Base-by-base conservation (phyloP, 1,140 invertebrate species). In the Cylas formicarius region DNA sequence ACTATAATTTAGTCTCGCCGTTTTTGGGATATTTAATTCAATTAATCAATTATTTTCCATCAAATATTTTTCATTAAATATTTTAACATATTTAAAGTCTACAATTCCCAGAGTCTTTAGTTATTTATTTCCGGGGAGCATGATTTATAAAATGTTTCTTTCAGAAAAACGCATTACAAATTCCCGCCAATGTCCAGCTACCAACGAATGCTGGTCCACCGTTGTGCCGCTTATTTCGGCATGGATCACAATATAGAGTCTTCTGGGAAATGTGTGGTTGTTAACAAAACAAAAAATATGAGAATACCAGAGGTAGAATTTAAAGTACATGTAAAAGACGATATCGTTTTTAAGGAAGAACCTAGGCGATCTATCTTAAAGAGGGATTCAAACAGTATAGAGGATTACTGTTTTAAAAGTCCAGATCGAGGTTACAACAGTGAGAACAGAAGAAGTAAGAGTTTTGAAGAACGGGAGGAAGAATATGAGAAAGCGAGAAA, bases 201-300 rank as follows among this genome's bases (percentile, higher is more conserved):
- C 70, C 89, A 94, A 54, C 75, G 91, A 21, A 94, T 97, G 90
- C 67, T 97, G 48, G 89, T 95, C 4, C 92, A 96, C 70, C 80
- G 91, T 17, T 86, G 90, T 26, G 89, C 91, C 2, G 87, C 89
- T 26, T 90, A 86, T 60, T 95, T 94, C 67, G 88, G 90, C 28
- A 81, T 97, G 71, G 89, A 93, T 43, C 92, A 96, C 65, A 93
- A 93, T 64, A 82, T 95, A 16, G 91, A 96, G 69, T 76, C 80
- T 52, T 81, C 82, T 21, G 89, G 89, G 34, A 82, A 82, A 53
- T 80, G 80, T 52, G 90, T 97, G 1, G 78, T 92, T 41, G 87
- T 93, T 0, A 87, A 79, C 57, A 76, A 75, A 54, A 86, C 84
- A 6, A 81, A 81, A 57, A 77, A 75, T 50, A 88, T 84, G 34